Evolutionary conservation across 53 echinoderm and acorn worm genomes (phyloP), one percentile per base, ranked within the genome.

Genomic region (Luidia sarsii): DNA sequence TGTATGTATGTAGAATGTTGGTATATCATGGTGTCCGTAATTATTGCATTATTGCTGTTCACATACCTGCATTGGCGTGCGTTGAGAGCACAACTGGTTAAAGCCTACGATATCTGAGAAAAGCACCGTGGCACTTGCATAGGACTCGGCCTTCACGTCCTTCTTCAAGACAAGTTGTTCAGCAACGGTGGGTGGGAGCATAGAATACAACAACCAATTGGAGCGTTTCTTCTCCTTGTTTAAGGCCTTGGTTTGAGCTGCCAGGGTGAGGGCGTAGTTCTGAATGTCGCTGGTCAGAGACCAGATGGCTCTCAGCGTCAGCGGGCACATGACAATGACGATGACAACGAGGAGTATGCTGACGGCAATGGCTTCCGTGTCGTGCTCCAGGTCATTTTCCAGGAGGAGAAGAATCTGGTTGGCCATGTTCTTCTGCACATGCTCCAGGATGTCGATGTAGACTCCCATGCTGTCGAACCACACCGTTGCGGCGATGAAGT

Each of bases 391-490:
- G 56, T 92, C 92, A 28, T 79, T 82, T 56, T 92, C 86, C 8
- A 92, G 79, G 16, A 74, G 48, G 2, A 41, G 50, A 21, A 92
- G 71, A 43, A 89, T 92, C 64, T 92, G 83, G 29, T 89, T 89
- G n/a, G 92, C 92, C 89, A 92, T 86, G 67, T 89, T 82, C 74
- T 89, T 89, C 62, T 89, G 92, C 6, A 92, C 92, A 50, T 69
- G 77, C 45, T 88, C 92, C 41, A 92, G 61, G 67, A 92, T 92
- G 57, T 86, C 62, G 50, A 92, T 92, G 62, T 92, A 89, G 33
- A 89, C 89, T n/a, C 82, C 82, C 89, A 92, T 92, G 52, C 86
- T 89, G 72, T 92, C 92, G 70, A 92, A 92, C 92, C 92, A 92
- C 2, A 75, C 41, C 8, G 82, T 88, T 0, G 92, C 92, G 14